Base-by-base conservation (phyloP, 2,888 invertebrate genomes). In the Protophormia terraenovae region DNA sequence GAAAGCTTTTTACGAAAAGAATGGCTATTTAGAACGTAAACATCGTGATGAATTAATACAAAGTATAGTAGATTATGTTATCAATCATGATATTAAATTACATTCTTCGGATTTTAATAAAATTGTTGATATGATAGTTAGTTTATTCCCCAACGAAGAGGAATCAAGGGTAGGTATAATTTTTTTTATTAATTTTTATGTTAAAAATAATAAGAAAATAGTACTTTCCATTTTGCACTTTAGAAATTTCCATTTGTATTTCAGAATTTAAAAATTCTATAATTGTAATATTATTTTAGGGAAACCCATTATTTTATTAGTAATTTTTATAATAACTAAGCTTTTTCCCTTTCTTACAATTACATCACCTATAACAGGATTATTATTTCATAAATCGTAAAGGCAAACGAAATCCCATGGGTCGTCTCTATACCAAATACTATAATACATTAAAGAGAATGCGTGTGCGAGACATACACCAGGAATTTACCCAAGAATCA, bases 1-100 rank as follows among this genome's bases (percentile, higher is more conserved):
- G 50, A 86, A 77, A 7, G 58, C 81, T 3, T 86, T 86, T 27
- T 87, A 87, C 12, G 38, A 84, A 14, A 86, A 83, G 45, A 75
- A 87, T 64, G 87, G 87, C 50, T 86, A 71, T 50, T 60, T 87
- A 22, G 84, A 86, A 16, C 79, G 85, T 4, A 85, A 84, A 53
- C 87, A 87, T 58, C 87, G 87, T 7, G 87, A 87, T 60, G 87
- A 87, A 60, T 73, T 87, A 32, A 87, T 87, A 58, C 84, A 86
- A 1, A 72, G 81, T 12, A 83, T 87, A 29, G 76, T 87, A 0
- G 76, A 87, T 47, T 86, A 86, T 71, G 84, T 86, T 3, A 84
- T 86, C n/a, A 80, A 24, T 2, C 75, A 84, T 14, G 86, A 86
- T 2, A 84, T 86, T 7, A 86, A 85, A 41, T 67, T 87, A 14